These are phyloP conservation scores for Drosophila subquinaria DNA, from an alignment of 2,888 invertebrate species.

Conservation along the genomic window DNA sequence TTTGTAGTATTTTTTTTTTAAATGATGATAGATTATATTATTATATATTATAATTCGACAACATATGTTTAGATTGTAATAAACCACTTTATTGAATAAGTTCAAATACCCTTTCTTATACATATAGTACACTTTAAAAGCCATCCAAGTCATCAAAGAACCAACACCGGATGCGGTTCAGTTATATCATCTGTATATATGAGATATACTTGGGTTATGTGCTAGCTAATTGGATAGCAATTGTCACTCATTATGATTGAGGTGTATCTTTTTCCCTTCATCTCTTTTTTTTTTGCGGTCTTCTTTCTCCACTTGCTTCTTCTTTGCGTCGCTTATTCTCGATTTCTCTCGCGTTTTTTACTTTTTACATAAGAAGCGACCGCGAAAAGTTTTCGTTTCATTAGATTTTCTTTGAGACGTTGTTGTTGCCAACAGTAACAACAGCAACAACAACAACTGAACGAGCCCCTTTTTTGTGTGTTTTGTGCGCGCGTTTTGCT, in stretches of 20 bases:
- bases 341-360: not conserved
- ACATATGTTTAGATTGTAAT: not conserved
- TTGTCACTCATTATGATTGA: conserved; percentile 58
- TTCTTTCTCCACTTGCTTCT: not conserved
- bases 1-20: not conserved
- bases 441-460: conserved; percentile 37
- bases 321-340: not conserved
- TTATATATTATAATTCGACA: no score
- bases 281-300: not conserved
- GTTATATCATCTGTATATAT: conserved; percentile 27
- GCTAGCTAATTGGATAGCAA: conserved; percentile 50
- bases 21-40: no score
- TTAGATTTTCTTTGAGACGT: conserved; percentile 26
- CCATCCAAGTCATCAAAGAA: not conserved
- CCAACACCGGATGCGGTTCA: conserved; percentile 30
- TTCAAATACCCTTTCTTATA: not conserved
- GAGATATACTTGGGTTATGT: conserved; percentile 1
- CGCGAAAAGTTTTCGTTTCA: conserved; percentile 29
- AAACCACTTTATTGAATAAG: not conserved
- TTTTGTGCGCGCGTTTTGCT: conserved; percentile 44
- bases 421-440: conserved; percentile 45
- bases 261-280: not conserved
- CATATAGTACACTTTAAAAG: not conserved
- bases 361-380: conserved; percentile 50
- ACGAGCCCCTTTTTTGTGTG: conserved; percentile 65